Percentiles rank a stretch among this genome's conserved stretches.
Conservation (phyloP, 53 echinoderm and acorn worm genomes). For the Pentamera pediparva region DNA sequence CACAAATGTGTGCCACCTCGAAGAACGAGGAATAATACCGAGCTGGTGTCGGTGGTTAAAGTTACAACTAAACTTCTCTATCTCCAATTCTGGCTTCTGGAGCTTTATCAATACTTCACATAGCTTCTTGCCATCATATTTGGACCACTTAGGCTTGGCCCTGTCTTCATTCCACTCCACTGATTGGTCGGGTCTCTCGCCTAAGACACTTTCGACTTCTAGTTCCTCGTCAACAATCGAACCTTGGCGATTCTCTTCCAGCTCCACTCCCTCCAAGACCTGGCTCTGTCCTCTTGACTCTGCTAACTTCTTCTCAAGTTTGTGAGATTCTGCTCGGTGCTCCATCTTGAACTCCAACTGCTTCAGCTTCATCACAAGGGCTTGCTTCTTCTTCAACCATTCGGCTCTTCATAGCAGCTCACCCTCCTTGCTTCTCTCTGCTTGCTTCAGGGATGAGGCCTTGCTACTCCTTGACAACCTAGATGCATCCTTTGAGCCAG, state of each 20-base stretch:
- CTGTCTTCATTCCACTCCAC: not conserved
- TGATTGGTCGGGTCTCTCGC: too few relatives aligned
- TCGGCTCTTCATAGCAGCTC: not conserved
- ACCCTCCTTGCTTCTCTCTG: not conserved
- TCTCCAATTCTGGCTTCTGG: slow-evolving; percentile 35
- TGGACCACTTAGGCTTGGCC: not conserved
- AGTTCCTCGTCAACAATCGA: too few relatives aligned
- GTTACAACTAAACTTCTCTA: slow-evolving; percentile 50
- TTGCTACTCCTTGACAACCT: not conserved
- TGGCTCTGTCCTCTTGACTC: slow-evolving; percentile 6
- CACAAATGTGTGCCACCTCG: too few relatives aligned
- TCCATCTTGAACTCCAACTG: not conserved
- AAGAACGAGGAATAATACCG: too few relatives aligned
- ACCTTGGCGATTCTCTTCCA: not conserved
- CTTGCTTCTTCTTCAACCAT: not conserved
- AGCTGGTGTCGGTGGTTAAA: too few relatives aligned
- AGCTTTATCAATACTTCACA: slow-evolving; percentile 23
- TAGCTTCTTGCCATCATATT: slow-evolving; percentile 20
- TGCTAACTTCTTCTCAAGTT: not conserved
- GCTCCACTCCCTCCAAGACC: not conserved
- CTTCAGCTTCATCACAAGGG: not conserved
- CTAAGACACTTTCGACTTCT: too few relatives aligned
- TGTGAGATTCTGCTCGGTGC: not conserved
- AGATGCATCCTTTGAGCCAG: not conserved
- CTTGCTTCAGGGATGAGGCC: not conserved